Conservation (phyloP, 2,888 invertebrate species). For the Microctonus hyperodae region DNA sequence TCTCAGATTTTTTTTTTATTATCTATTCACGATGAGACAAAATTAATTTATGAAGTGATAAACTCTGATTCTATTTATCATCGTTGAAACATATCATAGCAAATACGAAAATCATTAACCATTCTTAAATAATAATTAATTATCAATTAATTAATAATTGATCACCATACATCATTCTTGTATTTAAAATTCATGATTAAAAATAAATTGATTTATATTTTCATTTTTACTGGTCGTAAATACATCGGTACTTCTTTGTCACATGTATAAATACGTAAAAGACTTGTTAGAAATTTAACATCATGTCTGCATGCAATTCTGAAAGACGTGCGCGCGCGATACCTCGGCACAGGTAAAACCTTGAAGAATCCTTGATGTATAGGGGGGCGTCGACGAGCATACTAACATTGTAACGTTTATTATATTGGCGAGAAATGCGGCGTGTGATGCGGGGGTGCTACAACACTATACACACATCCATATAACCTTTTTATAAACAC, state of each 20-base stretch:
- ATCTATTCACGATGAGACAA: no score
- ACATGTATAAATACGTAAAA: background rate
- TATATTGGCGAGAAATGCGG: slow-evolving; percentile 47
- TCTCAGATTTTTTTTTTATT: no score
- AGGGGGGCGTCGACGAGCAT: slow-evolving; percentile 55
- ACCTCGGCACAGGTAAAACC: slow-evolving; percentile 23
- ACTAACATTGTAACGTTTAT: slow-evolving; percentile 58
- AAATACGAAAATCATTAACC: no score
- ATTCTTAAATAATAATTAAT: no score
- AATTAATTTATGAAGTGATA: no score
- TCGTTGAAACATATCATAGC: no score
- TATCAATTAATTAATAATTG: no score
- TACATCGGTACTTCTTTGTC: background rate
- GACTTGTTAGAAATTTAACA: background rate
- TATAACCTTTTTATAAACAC: background rate
- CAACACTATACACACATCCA: background rate
- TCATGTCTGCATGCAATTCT: slow-evolving; percentile 22
- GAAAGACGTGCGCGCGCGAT: slow-evolving; percentile 36
- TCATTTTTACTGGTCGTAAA: background rate
- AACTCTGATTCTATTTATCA: no score
- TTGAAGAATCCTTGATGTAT: slow-evolving; percentile 51
- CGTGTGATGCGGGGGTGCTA: slow-evolving; percentile 33
- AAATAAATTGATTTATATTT: background rate
- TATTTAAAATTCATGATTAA: no score
- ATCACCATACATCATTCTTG: no score